A percentile compares a stretch with the other conserved stretches of the same genome.
Conservation (phyloP, 2,888 invertebrate genomes). For the Perithous albicinctus region DNA sequence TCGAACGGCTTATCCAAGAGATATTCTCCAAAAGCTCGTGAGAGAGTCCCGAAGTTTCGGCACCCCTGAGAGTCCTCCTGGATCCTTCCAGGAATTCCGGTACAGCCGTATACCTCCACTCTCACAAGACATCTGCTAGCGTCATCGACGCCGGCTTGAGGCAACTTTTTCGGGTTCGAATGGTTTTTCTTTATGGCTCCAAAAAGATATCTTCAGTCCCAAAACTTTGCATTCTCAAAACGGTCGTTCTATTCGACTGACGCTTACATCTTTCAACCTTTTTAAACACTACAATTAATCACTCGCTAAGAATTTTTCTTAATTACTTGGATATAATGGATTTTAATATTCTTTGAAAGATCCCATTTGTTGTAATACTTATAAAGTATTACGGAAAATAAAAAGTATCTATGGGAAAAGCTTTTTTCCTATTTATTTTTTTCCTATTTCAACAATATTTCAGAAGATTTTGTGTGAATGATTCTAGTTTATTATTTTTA, state of each 20-base stretch:
- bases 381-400: too few relatives aligned
- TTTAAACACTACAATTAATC: too few relatives aligned
- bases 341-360: too few relatives aligned
- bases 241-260: not conserved
- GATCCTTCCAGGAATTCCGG: conserved; percentile 58
- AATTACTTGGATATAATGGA: too few relatives aligned
- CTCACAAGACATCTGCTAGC: conserved; percentile 51
- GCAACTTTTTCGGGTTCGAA: not conserved
- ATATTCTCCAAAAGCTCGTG: not conserved
- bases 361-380: too few relatives aligned
- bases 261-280: too few relatives aligned
- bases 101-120: conserved; percentile 20
- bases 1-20: not conserved
- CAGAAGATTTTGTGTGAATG: too few relatives aligned
- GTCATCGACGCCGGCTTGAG: conserved; percentile 34
- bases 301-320: too few relatives aligned
- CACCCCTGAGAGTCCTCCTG: conserved; percentile 41
- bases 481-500: too few relatives aligned
- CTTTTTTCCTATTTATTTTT: not conserved
- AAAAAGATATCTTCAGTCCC: not conserved
- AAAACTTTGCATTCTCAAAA: not conserved
- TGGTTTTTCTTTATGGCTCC: not conserved
- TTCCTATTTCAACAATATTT: not conserved
- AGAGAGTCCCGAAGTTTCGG: conserved; percentile 28
- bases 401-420: too few relatives aligned